These are phyloP conservation scores for Chromobotia macracanthus DNA, from an alignment of 2,797 vertebrate genomes.

Conservation along the genomic window DNA sequence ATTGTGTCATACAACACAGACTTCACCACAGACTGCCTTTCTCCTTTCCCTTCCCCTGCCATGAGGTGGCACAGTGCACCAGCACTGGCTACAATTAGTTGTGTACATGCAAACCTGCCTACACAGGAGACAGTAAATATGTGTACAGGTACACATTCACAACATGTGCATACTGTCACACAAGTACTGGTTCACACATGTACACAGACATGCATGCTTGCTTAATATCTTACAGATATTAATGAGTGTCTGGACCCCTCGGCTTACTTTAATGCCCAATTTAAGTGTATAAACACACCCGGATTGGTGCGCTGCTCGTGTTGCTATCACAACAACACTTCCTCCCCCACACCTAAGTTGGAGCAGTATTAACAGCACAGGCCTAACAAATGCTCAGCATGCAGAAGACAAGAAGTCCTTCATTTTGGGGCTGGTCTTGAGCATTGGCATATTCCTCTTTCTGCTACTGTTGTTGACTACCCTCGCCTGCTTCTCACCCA, in stretches of 20 bases:
- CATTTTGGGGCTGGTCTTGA: slow-evolving; percentile 78
- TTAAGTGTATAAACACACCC: slow-evolving; percentile 77
- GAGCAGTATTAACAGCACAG: not conserved
- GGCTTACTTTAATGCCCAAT: slow-evolving; percentile 80
- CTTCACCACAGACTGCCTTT: slow-evolving; percentile 78
- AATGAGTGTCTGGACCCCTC: slow-evolving; percentile 76
- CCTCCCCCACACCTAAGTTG: slow-evolving; percentile 28
- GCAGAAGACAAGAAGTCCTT: slow-evolving; percentile 58
- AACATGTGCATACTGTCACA: not conserved
- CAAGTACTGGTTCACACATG: not conserved
- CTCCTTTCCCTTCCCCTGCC: slow-evolving; percentile 78
- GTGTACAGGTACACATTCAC: slow-evolving; percentile 75
- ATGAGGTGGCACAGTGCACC: slow-evolving; percentile 75
- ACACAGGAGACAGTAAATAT: slow-evolving; percentile 74
- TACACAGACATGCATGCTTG: not conserved
- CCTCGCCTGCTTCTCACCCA: slow-evolving; percentile 73
- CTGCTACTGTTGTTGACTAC: slow-evolving; percentile 75
- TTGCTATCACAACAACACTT: slow-evolving; percentile 70
- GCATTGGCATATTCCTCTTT: slow-evolving; percentile 80
- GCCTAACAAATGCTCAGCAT: not conserved
- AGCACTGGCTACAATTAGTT: slow-evolving; percentile 75
- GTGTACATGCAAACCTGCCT: slow-evolving; percentile 78
- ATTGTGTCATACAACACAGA: too few species aligned
- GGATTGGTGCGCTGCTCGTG: slow-evolving; percentile 78
- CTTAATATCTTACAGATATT: slow-evolving; percentile 68